phyloP scores from a whole-genome alignment of 2,113 vertebrate genomes.

The Rhodinocichla rosea region DNA sequence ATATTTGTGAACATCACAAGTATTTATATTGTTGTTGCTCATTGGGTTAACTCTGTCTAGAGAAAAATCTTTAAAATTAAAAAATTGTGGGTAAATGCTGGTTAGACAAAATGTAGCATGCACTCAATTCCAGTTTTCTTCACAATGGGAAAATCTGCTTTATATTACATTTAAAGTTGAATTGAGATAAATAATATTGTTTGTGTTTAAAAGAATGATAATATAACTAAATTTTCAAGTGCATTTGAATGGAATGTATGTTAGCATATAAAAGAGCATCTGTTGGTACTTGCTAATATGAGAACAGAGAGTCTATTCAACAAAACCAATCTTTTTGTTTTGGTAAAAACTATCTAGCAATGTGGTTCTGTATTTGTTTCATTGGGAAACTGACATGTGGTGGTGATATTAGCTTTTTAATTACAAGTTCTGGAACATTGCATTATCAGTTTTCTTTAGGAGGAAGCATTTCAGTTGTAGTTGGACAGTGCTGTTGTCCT shows the following conservation, averaged over 20 bases:
- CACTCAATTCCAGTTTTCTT: not conserved
- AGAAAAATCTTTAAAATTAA: not conserved
- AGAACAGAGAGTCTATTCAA: not conserved
- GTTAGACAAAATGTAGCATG: not conserved
- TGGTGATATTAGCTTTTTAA: not conserved
- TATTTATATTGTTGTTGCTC: not conserved
- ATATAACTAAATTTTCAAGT: conserved; percentile 16
- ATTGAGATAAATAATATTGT: not conserved
- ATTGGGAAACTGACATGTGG: not conserved
- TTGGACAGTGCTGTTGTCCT: not conserved
- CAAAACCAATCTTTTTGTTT: not conserved
- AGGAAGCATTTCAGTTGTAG: not conserved
- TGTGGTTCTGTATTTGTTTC: not conserved
- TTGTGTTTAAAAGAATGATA: conserved; percentile 12
- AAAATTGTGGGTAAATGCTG: not conserved
- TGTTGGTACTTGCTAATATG: not conserved
- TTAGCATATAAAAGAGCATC: not conserved
- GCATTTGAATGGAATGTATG: not conserved
- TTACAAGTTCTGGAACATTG: not conserved
- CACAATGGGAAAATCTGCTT: not conserved
- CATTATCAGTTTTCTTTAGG: not conserved
- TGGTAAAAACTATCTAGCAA: not conserved
- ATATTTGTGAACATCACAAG: not conserved
- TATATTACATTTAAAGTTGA: not conserved
- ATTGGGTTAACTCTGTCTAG: conserved; percentile 28